Conservation (phyloP, 1,140 invertebrate genomes). For the Papilio xuthus region DNA sequence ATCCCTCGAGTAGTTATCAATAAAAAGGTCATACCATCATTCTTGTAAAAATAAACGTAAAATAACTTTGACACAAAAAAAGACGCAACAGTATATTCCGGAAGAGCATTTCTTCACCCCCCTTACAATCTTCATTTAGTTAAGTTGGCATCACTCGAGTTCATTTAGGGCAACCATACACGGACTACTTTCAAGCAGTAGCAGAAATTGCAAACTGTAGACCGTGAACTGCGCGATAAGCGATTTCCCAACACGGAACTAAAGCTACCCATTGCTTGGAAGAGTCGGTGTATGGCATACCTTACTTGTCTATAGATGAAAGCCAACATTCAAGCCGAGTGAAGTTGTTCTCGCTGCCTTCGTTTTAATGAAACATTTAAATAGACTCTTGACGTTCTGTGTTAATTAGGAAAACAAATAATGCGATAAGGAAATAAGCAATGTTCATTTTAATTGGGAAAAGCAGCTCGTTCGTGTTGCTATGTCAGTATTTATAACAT, state of each 20-base stretch:
- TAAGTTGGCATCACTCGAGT: conserved; percentile 20
- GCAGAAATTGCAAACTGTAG: not conserved
- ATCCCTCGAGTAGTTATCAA: not conserved
- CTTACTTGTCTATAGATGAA: conserved; percentile 2
- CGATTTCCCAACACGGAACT: not conserved
- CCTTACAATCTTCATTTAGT: conserved; percentile 29
- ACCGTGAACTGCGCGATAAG: not conserved
- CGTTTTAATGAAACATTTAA: conserved; percentile 27
- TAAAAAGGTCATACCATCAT: not conserved
- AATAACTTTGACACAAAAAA: not conserved
- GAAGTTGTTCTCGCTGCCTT: conserved; percentile 19
- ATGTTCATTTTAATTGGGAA: conserved; percentile 11
- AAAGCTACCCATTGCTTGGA: not conserved
- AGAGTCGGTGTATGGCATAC: not conserved
- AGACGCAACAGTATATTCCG: not conserved
- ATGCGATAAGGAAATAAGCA: not conserved
- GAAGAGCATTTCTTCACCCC: not conserved
- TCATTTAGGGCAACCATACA: conserved; percentile 13
- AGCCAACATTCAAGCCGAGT: conserved; percentile 15
- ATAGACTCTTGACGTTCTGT: conserved; percentile 3
- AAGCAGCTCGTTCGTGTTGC: not conserved
- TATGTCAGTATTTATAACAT: not conserved
- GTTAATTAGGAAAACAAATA: conserved; percentile 17
- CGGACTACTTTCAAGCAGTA: not conserved
- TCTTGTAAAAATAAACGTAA: not conserved